A percentile compares a stretch with the other conserved stretches of the same genome.
phyloP scores from a whole-genome alignment of 2,888 invertebrate genomes.

The Cephus pulcher region DNA sequence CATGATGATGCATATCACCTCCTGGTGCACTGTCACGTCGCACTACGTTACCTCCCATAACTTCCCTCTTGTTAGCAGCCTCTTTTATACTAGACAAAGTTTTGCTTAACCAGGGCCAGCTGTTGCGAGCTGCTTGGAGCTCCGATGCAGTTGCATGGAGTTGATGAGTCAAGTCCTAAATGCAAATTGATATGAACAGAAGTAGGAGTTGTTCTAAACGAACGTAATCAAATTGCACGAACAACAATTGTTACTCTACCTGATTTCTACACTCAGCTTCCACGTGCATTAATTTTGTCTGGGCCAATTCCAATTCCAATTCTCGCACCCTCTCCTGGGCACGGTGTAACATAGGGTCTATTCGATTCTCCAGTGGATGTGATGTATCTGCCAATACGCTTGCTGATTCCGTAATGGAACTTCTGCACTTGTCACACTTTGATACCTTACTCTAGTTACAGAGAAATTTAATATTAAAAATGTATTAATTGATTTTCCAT shows the following conservation, averaged over 20 bases:
- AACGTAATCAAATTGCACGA: neutral
- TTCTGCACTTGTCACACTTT: slow-evolving; percentile 69
- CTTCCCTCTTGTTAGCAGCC: slow-evolving; percentile 73
- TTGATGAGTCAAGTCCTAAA: slow-evolving; percentile 89
- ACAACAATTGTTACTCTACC: slow-evolving; percentile 63
- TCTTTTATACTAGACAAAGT: slow-evolving; percentile 85
- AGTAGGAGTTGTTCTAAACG: neutral
- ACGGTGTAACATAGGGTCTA: slow-evolving; percentile 61
- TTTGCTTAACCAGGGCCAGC: slow-evolving; percentile 95
- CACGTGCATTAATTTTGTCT: slow-evolving; percentile 96
- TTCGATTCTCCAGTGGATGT: slow-evolving; percentile 55
- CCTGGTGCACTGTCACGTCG: slow-evolving; percentile 69
- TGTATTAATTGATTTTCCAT: neutral
- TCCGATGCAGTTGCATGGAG: slow-evolving; percentile 85
- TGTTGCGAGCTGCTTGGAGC: slow-evolving; percentile 75
- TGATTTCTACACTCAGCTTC: slow-evolving; percentile 97
- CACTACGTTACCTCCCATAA: slow-evolving; percentile 50
- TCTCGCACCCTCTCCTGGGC: slow-evolving; percentile 82
- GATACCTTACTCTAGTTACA: slow-evolving; percentile 68
- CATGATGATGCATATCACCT: slow-evolving; percentile 54
- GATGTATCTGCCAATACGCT: slow-evolving; percentile 46
- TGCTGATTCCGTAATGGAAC: slow-evolving; percentile 45
- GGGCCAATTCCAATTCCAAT: slow-evolving; percentile 94
- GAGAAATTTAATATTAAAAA: neutral
- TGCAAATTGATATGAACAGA: slow-evolving; percentile 21